phyloP scores from a whole-genome alignment of 2,113 vertebrate species.

The Pomatostomus ruficeps region DNA sequence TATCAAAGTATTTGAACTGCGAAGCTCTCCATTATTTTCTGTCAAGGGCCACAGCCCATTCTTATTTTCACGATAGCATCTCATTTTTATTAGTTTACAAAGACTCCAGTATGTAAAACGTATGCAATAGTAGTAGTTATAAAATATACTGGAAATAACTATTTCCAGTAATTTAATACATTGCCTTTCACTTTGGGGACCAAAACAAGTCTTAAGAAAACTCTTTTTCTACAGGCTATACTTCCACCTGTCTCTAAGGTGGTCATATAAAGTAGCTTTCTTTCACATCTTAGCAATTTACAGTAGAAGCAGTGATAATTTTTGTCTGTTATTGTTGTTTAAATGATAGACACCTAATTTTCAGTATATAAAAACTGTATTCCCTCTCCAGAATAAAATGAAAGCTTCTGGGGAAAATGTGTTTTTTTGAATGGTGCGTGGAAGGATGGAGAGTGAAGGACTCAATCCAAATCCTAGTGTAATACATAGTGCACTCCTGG shows the following conservation, averaged over 20 bases:
- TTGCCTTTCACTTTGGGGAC: neutral
- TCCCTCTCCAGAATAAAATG: neutral
- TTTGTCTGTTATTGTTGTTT: neutral
- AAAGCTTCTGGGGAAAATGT: neutral
- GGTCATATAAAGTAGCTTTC: neutral
- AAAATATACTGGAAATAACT: neutral
- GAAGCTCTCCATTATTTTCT: neutral
- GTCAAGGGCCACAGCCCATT: neutral
- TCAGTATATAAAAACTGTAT: neutral
- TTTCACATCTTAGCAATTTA: neutral
- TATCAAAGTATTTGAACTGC: neutral
- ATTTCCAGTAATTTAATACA: neutral
- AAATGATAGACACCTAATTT: neutral
- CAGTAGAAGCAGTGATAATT: neutral
- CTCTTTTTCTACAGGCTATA: neutral
- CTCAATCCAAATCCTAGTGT: neutral
- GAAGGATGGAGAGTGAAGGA: neutral
- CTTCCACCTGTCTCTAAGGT: neutral
- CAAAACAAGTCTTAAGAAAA: neutral
- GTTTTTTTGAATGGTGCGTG: neutral
- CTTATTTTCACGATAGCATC: neutral
- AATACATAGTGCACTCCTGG: neutral
- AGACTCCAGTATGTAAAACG: neutral
- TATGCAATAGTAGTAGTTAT: neutral
- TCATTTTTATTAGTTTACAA: neutral